These are phyloP conservation scores for Dinocampus coccinellae DNA, from an alignment of 2,888 invertebrate species.

Conservation along the genomic window DNA sequence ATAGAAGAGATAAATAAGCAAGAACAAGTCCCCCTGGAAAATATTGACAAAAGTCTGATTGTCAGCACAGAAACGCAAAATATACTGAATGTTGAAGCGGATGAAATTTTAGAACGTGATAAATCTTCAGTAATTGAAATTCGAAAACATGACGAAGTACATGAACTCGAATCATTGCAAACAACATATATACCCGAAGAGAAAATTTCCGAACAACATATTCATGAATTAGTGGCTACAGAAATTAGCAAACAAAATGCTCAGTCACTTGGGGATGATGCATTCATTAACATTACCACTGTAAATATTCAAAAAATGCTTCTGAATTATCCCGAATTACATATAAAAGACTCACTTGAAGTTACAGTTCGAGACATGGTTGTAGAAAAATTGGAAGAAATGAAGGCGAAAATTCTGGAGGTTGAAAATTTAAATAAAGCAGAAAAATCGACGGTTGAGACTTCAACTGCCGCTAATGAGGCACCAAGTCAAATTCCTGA, in stretches of 20 bases:
- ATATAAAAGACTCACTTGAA: neutral
- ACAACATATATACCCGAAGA: neutral
- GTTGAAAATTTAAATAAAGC: conserved; percentile 6
- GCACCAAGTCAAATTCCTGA: conserved; percentile 30
- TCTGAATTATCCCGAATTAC: conserved; percentile 5
- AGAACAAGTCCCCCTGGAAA: conserved; percentile 25
- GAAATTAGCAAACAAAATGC: conserved; percentile 14
- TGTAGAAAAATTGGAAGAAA: neutral
- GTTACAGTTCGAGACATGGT: conserved; percentile 16
- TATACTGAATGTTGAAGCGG: conserved; percentile 16
- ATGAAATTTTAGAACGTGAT: neutral
- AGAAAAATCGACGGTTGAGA: neutral
- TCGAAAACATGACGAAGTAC: neutral
- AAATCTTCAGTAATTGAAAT: neutral
- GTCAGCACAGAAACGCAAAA: conserved; percentile 43
- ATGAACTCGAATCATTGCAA: neutral
- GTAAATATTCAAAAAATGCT: neutral
- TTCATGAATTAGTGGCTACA: conserved; percentile 11
- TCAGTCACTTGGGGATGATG: conserved; percentile 2
- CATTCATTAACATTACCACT: neutral
- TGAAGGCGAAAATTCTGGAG: conserved; percentile 17
- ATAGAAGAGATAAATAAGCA: conserved; percentile 29
- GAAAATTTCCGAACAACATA: neutral
- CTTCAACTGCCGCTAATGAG: neutral
- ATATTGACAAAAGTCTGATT: conserved; percentile 23